Percentiles rank a stretch among this genome's conserved stretches.
Conservation (phyloP, 30 jellyfish, hydroid and myxozoan species). For the Hydractinia symbiolongicarpus region DNA sequence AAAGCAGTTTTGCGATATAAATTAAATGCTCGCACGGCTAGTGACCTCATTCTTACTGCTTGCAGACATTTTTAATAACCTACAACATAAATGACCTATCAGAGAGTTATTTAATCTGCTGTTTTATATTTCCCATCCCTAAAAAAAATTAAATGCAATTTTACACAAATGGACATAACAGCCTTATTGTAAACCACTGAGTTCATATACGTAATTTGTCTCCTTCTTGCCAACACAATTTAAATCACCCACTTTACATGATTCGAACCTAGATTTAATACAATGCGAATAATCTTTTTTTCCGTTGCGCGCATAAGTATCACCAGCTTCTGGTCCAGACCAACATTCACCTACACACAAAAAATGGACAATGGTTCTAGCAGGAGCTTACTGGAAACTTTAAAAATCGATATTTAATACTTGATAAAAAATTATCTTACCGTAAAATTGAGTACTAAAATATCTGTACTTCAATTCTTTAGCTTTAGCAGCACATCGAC, state of each 20-base stretch:
- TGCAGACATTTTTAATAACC: too few species aligned
- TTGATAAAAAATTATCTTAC: constrained; percentile 3
- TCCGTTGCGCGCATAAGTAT: constrained; percentile 36
- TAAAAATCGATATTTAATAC: not conserved
- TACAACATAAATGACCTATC: too few species aligned
- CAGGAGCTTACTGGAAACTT: not conserved
- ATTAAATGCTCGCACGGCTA: too few species aligned
- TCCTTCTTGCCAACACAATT: constrained; percentile 37
- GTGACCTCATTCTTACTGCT: too few species aligned
- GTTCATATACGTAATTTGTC: constrained; percentile 35
- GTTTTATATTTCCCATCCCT: too few species aligned
- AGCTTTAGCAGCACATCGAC: constrained; percentile 64
- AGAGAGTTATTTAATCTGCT: too few species aligned
- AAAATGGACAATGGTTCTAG: not conserved
- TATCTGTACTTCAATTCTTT: not conserved
- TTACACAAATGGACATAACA: too few species aligned
- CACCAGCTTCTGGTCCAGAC: constrained; percentile 65
- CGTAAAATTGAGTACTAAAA: constrained; percentile 47
- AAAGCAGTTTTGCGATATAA: too few species aligned
- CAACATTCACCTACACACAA: constrained; percentile 40
- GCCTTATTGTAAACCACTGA: not conserved
- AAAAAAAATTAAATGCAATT: too few species aligned
- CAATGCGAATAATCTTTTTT: constrained; percentile 20
- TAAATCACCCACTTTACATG: constrained; percentile 29
- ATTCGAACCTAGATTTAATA: constrained; percentile 14